A percentile compares a stretch with the other conserved stretches of the same genome.
Conservation (phyloP, 1,140 invertebrate genomes). For the Papilio helenus region DNA sequence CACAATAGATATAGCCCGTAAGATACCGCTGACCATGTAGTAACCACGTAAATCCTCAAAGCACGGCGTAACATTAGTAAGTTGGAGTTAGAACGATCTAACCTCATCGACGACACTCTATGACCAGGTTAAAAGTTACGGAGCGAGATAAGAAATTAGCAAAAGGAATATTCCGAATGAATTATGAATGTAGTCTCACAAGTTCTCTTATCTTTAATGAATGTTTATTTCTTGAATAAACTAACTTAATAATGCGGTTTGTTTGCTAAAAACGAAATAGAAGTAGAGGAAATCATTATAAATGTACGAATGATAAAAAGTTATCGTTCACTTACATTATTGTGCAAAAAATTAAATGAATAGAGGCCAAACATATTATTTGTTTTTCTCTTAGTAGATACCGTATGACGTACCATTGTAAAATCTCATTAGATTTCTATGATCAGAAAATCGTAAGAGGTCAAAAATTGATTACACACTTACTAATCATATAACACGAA, state of each 20-base stretch:
- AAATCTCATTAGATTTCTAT: too few relatives aligned
- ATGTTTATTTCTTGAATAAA: constrained; percentile 31
- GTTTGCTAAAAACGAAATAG: constrained; percentile 16
- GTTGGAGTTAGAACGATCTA: background rate
- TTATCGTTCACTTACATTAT: background rate
- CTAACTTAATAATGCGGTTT: constrained; percentile 9
- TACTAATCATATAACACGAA: background rate
- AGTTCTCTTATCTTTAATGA: constrained; percentile 32
- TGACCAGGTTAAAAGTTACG: constrained; percentile 34
- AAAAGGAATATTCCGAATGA: constrained; percentile 36
- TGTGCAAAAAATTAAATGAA: background rate
- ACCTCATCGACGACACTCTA: constrained; percentile 31
- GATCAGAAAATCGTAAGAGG: too few relatives aligned
- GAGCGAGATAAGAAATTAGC: constrained; percentile 34
- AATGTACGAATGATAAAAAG: background rate
- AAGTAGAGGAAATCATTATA: background rate
- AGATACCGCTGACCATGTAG: constrained; percentile 23
- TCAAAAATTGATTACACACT: too few relatives aligned
- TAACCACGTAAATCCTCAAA: constrained; percentile 9
- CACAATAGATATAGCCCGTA: constrained; percentile 29
- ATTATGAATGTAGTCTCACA: constrained; percentile 31
- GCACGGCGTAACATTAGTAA: background rate
- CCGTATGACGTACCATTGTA: too few relatives aligned
- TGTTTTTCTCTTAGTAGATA: background rate
- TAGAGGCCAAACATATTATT: too few relatives aligned